phyloP scores from a whole-genome alignment of 2,888 invertebrate species.

The Icerya purchasi region DNA sequence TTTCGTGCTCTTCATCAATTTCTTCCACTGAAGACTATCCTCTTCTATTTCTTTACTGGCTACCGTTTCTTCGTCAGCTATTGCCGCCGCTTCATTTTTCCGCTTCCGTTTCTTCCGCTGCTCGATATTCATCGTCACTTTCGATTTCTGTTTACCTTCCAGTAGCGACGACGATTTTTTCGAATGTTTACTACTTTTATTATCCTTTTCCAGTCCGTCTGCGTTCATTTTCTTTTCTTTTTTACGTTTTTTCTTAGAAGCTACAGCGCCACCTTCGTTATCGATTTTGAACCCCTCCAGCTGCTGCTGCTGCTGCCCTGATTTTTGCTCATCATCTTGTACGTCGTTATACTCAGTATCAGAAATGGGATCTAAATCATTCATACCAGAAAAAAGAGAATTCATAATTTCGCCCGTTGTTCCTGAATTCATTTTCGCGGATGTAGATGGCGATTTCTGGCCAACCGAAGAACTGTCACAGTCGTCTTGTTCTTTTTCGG shows the following conservation, averaged over 20 bases:
- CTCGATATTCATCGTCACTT: background rate
- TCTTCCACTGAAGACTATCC: constrained; percentile 46
- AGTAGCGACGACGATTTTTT: background rate
- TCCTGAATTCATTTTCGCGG: constrained; percentile 22
- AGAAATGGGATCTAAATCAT: constrained; percentile 15
- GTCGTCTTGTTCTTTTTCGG: constrained; percentile 7
- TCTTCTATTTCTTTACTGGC: constrained; percentile 32
- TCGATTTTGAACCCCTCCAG: background rate
- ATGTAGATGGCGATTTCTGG: constrained; percentile 23
- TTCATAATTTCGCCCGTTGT: constrained; percentile 14
- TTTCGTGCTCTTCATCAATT: constrained; percentile 51
- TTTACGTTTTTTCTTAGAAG: background rate
- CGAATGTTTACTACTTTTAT: background rate
- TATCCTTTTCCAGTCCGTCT: background rate
- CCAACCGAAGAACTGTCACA: constrained; percentile 7
- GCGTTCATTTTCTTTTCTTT: background rate
- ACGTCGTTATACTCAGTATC: constrained; percentile 12
- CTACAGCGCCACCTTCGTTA: background rate
- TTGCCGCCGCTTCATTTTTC: constrained; percentile 21
- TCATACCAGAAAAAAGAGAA: no score
- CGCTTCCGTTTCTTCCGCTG: constrained; percentile 13
- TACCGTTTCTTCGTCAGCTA: constrained; percentile 25
- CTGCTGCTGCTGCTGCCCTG: constrained; percentile 10
- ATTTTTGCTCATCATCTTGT: constrained; percentile 16
- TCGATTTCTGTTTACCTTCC: background rate